A percentile compares a stretch with the other conserved stretches of the same genome.
phyloP scores from a whole-genome alignment of 2,797 vertebrate species.

The Catostomus latipinnis region DNA sequence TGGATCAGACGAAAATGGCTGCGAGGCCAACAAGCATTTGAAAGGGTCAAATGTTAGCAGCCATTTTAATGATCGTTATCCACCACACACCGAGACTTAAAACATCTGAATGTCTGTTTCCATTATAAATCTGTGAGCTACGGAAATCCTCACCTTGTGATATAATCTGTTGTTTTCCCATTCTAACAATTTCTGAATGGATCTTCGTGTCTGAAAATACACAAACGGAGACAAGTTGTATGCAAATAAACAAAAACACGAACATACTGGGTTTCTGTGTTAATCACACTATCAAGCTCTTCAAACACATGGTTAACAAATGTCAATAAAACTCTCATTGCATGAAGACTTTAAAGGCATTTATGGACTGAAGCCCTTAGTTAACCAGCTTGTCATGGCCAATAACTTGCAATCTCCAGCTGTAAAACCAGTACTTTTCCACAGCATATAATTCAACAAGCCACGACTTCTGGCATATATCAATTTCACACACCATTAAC shows the following conservation, averaged over 20 bases:
- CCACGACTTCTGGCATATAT: conserved; percentile 54
- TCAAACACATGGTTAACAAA: conserved; percentile 63
- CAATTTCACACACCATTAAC: conserved; percentile 68
- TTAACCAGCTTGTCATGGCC: conserved; percentile 76
- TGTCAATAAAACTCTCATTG: conserved; percentile 66
- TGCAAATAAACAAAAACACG: not conserved
- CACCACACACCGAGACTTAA: conserved; percentile 51
- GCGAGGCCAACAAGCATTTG: conserved; percentile 54
- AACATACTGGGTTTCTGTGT: not conserved
- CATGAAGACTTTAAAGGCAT: conserved; percentile 64
- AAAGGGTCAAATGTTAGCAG: conserved; percentile 63
- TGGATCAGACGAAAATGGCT: conserved; percentile 67
- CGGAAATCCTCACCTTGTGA: conserved; percentile 89
- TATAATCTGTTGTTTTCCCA: conserved; percentile 99
- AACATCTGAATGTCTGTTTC: conserved; percentile 23
- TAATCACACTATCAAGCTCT: conserved; percentile 48
- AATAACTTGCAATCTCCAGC: conserved; percentile 60
- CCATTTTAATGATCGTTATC: conserved; percentile 66
- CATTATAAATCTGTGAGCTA: not conserved
- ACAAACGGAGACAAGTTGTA: conserved; percentile 18
- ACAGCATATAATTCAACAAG: conserved; percentile 61
- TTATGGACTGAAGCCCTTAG: conserved; percentile 74
- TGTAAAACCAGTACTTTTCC: conserved; percentile 69
- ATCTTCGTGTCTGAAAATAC: conserved; percentile 89
- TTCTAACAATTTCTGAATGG: conserved; percentile 97